phyloP scores from a whole-genome alignment of 2,888 invertebrate species.

The Hirudinaria manillensis region DNA sequence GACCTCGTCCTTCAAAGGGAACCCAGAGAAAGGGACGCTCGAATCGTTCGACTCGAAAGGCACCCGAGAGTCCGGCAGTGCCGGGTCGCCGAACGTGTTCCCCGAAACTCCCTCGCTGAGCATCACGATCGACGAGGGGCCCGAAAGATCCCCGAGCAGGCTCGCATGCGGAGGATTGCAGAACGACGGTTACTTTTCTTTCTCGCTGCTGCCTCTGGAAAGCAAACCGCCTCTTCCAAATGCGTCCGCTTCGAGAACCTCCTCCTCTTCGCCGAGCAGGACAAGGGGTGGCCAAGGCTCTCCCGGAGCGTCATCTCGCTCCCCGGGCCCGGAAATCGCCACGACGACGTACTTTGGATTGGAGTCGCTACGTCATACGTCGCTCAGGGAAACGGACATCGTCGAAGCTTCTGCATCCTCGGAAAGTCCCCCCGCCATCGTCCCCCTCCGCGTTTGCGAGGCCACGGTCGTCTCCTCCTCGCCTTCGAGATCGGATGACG shows the following conservation, averaged over 20 bases:
- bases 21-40: background rate
- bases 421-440: background rate
- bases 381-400: background rate
- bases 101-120: background rate
- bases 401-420: background rate
- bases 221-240: slow-evolving; percentile 2
- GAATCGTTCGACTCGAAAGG: background rate
- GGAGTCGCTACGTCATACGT: background rate
- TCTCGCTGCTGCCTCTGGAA: background rate
- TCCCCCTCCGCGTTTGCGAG: too few relatives aligned
- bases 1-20: background rate
- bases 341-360: background rate
- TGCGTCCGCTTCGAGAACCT: too few relatives aligned
- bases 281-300: too few relatives aligned
- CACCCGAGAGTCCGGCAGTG: background rate
- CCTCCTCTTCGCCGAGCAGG: too few relatives aligned
- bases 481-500: too few relatives aligned
- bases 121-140: background rate
- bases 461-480: too few relatives aligned
- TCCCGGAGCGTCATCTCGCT: too few relatives aligned
- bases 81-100: background rate
- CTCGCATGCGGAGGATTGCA: background rate
- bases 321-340: too few relatives aligned
- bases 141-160: background rate
- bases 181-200: slow-evolving; percentile 3